Evolutionary conservation across 2,888 invertebrate genomes (phyloP).

Genomic region (Drosophila trichaetosa): DNA sequence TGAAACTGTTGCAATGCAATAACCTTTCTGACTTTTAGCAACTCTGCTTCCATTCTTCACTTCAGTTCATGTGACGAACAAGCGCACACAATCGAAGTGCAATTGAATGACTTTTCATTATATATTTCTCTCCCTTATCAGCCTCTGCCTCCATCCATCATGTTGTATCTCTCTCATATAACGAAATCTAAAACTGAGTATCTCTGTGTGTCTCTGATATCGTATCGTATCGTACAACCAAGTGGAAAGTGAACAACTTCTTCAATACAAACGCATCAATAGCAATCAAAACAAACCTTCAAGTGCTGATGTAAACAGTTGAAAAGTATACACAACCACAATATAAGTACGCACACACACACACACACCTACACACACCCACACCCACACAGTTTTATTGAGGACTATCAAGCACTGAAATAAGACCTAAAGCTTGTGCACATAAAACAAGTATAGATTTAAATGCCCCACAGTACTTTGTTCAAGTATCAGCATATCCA

Average conservation of each 20-base stretch:
- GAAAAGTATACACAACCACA: slow-evolving; percentile 50
- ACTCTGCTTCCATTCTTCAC: slow-evolving; percentile 1
- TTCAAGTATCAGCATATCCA: neutral
- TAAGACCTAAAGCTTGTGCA: neutral
- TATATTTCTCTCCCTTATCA: slow-evolving; percentile 10
- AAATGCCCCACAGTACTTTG: slow-evolving; percentile 19
- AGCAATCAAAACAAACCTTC: slow-evolving; percentile 77
- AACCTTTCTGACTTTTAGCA: slow-evolving; percentile 26
- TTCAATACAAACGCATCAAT: slow-evolving; percentile 68
- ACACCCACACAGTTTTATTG: slow-evolving; percentile 16
- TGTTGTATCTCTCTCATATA: neutral
- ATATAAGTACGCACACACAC: slow-evolving; percentile 15
- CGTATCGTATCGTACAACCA: slow-evolving; percentile 26
- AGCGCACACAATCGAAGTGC: slow-evolving; percentile 52
- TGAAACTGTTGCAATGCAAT: slow-evolving; percentile 24
- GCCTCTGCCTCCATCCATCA: slow-evolving; percentile 6
- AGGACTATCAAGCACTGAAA: slow-evolving; percentile 42
- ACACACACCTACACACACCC: slow-evolving; percentile 9
- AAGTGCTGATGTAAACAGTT: slow-evolving; percentile 78
- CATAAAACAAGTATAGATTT: slow-evolving; percentile 19
- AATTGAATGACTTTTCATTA: slow-evolving; percentile 77
- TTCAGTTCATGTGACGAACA: slow-evolving; percentile 27
- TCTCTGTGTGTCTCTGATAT: slow-evolving; percentile 24
- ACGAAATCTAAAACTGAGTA: slow-evolving; percentile 8
- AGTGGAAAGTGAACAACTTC: slow-evolving; percentile 48